Evolutionary conservation across 2,113 vertebrate species (phyloP), one percentile per base, ranked within the genome.

Genomic region (Caloenas nicobarica): DNA sequence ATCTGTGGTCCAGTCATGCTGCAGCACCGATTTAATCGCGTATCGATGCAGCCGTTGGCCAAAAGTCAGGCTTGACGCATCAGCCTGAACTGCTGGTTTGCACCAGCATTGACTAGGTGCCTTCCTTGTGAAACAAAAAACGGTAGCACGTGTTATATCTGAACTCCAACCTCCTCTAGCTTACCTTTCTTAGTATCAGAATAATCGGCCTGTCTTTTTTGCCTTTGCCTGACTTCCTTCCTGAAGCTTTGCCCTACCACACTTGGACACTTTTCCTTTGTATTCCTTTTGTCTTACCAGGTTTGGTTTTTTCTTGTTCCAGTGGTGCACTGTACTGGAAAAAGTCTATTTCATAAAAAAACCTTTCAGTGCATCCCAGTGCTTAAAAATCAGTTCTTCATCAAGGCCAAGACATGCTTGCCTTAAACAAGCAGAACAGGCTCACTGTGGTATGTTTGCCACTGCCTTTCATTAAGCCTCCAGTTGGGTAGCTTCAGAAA

Each of bases 101-200:
- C 4, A 1, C 17, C 56, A 15, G 10, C 33, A 2, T 2, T 21
- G 53, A 7, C 26, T 6, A 3, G 4, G 9, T n/a, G 53, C 10
- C 1, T 36, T 38, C 33, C 18, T 61, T 0, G 1, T 11, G 31
- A 24, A 34, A 50, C 10, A 6, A 26, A 19, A 10, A 22, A 14
- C 0, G 11, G 5, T 10, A 34, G 53, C 0, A 4, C 62, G 3
- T 0, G 2, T 54, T 65, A 21, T 11, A 11, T 34, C 25, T 64
- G 60, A 74, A 40, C 76, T 53, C 24, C 25, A 34, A 16, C 24
- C 5, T 36, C 13, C 22, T 70, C 9, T 40, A 16, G 10, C 26
- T 82, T 85, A 19, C 3, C 7, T 46, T 68, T 61, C 66, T 40
- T 6, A 58, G 4, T 16, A 46, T 46, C 44, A 31, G 33, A 73